phyloP scores from a whole-genome alignment of 2,888 invertebrate species.

The Formica aserva region DNA sequence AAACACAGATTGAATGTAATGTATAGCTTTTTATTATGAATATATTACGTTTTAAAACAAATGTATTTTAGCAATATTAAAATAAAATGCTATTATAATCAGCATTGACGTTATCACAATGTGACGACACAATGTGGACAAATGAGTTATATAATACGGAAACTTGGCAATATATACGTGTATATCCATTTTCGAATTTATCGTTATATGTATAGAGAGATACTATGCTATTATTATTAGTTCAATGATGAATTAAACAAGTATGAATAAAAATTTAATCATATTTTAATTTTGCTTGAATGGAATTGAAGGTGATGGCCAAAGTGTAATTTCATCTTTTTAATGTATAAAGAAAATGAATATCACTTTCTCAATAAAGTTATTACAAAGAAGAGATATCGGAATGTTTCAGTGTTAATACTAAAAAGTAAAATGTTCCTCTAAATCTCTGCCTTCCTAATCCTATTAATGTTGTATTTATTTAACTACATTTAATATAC shows the following conservation, averaged over 20 bases:
- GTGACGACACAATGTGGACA: not conserved
- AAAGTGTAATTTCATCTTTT: conserved; percentile 54
- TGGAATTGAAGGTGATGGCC: conserved; percentile 33
- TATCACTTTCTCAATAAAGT: conserved; percentile 59
- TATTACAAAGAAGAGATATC: conserved; percentile 28
- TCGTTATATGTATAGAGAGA: not conserved
- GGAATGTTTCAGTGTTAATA: not conserved
- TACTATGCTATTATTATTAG: not conserved
- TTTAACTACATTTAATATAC: not conserved
- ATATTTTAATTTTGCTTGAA: conserved; percentile 25
- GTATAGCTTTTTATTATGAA: not conserved
- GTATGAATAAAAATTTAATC: conserved; percentile 18
- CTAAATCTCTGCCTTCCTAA: not conserved
- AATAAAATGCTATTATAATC: conserved; percentile 18
- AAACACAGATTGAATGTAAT: not conserved
- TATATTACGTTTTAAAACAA: not conserved
- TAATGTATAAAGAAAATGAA: conserved; percentile 32
- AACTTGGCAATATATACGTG: conserved; percentile 17
- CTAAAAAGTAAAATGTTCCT: not conserved
- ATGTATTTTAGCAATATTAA: conserved; percentile 37
- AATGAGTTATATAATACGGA: conserved; percentile 17
- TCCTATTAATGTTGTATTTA: not conserved
- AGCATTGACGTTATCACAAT: not conserved
- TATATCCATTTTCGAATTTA: conserved; percentile 12
- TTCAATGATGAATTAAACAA: conserved; percentile 14